These are phyloP conservation scores for Hemitrygon akajei DNA, from an alignment of 2,797 vertebrate genomes.

Conservation along the genomic window DNA sequence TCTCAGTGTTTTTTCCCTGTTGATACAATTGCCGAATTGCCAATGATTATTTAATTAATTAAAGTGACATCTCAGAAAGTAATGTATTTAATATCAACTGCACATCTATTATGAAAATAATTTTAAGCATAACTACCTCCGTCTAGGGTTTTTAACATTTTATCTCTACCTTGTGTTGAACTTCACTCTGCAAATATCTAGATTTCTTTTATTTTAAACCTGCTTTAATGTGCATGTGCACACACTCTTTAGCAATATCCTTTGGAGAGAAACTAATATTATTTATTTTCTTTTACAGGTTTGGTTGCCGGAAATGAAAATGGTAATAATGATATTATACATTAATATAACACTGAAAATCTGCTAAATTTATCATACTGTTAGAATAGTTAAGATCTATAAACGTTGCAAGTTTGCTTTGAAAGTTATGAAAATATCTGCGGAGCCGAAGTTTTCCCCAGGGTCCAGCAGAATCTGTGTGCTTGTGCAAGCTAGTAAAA, in stretches of 20 bases:
- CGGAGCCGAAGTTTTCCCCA: no score
- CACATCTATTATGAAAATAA: background rate
- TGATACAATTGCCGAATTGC: background rate
- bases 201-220: background rate
- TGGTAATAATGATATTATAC: conserved; percentile 22
- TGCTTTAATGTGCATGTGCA: background rate
- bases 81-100: background rate
- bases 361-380: background rate
- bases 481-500: background rate
- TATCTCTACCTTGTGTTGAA: background rate
- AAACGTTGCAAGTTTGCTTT: background rate
- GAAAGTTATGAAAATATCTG: background rate
- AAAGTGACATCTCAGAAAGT: background rate
- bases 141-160: background rate
- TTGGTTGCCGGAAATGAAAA: conserved; percentile 36
- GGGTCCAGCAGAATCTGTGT: background rate
- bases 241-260: background rate
- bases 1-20: background rate
- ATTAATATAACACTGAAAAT: background rate
- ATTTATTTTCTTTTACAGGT: conserved; percentile 12
- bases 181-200: background rate
- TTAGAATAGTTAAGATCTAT: background rate
- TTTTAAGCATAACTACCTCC: background rate
- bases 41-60: no score
- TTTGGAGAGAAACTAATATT: background rate